Conservation (phyloP, 2,113 vertebrate species). For the Burhinus oedicnemus region DNA sequence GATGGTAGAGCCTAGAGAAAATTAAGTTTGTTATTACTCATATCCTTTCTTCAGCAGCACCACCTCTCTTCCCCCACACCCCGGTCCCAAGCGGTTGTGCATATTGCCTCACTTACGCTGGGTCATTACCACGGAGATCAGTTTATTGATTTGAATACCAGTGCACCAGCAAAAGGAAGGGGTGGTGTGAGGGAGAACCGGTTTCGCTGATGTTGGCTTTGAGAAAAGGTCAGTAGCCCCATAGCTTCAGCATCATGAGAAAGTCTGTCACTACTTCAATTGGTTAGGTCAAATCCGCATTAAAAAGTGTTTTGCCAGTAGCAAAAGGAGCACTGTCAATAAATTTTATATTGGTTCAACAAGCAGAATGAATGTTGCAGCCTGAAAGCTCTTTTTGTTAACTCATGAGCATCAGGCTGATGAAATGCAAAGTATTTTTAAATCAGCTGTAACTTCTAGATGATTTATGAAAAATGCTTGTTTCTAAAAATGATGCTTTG, state of each 20-base stretch:
- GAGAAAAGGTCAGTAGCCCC: background rate
- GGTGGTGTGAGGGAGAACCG: background rate
- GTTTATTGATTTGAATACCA: background rate
- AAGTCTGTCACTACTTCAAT: background rate
- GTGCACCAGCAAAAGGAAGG: background rate
- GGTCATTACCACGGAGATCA: background rate
- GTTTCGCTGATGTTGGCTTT: background rate
- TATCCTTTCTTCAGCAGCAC: background rate
- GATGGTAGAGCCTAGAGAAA: background rate
- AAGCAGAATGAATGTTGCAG: background rate
- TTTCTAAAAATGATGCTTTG: background rate
- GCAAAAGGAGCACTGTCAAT: background rate
- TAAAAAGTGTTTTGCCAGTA: background rate
- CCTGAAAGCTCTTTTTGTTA: background rate
- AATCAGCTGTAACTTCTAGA: background rate
- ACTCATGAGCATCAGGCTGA: background rate
- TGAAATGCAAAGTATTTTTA: background rate
- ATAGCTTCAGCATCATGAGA: background rate
- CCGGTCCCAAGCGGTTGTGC: accelerated
- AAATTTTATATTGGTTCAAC: background rate
- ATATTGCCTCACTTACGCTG: background rate
- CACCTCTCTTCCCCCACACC: background rate
- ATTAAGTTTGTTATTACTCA: background rate
- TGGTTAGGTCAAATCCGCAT: constrained; percentile 6
- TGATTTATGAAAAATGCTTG: background rate